A percentile compares a stretch with the other conserved stretches of the same genome.
phyloP scores from a whole-genome alignment of 2,888 invertebrate genomes.

The Cryptocephalus moraei region DNA sequence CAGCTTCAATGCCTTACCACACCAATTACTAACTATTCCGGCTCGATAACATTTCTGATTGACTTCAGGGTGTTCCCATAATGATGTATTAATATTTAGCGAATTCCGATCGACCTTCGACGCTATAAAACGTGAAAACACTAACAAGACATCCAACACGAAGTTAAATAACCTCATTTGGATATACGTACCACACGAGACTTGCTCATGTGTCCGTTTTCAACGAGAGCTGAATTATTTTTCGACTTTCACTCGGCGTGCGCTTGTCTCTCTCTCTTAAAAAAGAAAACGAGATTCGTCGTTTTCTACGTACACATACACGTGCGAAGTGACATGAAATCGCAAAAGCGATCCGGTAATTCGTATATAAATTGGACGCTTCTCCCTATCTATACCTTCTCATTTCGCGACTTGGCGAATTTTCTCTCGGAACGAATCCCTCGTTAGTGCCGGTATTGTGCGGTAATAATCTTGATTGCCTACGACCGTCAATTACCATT shows the following conservation, averaged over 20 bases:
- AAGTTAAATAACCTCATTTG: constrained; percentile 27
- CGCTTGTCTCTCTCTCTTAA: not conserved
- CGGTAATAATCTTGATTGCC: too few relatives aligned
- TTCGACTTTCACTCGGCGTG: constrained; percentile 2
- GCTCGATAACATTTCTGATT: too few relatives aligned
- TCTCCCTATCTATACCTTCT: not conserved
- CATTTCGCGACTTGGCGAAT: not conserved
- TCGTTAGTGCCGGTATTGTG: too few relatives aligned
- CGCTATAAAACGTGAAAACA: constrained; percentile 23
- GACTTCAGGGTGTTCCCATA: too few relatives aligned
- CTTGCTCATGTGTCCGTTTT: constrained; percentile 13
- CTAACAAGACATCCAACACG: constrained; percentile 20
- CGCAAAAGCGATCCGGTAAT: too few relatives aligned
- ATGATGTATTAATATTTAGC: not conserved
- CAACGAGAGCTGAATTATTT: constrained; percentile 4
- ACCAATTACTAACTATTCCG: too few relatives aligned
- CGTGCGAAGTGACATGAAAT: too few relatives aligned
- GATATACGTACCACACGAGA: constrained; percentile 14
- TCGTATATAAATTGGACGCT: too few relatives aligned
- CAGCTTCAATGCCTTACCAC: too few relatives aligned
- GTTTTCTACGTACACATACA: too few relatives aligned
- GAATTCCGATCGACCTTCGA: constrained; percentile 26
- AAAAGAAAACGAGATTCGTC: not conserved
- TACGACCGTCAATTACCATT: constrained; percentile 9
- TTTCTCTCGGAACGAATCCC: too few relatives aligned